Evolutionary conservation across 2,888 invertebrate species (phyloP), one percentile per base, ranked within the genome.

Genomic region (Eupithecia inturbata): DNA sequence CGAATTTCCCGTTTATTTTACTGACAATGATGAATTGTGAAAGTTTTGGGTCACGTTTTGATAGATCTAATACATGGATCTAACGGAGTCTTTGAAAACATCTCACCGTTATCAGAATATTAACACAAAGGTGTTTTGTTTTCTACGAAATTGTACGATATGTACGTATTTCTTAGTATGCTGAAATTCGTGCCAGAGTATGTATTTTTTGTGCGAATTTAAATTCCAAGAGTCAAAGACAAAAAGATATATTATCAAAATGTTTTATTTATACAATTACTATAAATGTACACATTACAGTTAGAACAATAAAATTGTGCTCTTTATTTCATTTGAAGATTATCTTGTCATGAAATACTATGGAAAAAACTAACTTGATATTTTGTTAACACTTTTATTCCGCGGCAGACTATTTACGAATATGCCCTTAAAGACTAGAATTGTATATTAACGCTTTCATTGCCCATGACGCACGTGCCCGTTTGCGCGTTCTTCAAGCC

Each of bases 31-130:
- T 62, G 31, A 31, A 62, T 36, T 66, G 66, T n/a, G 22, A 22
- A 36, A 66, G 14, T 36, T 39, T 66, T 22, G 39, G 39, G 39
- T 66, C 39, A 66, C 66, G 39, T 66, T 66, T 66, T 66, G 66
- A 66, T 39, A 66, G 62, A 62, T 62, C 28, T 62, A 62, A 28
- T n/a, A n/a, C 62, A 57, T 26, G 57, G 57, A 53, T 53, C 22
- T 53, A 12, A 53, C 28, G 7, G 16, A 62, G 62, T 62, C 9
- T 31, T 31, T 62, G 19, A 62, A 16, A 31, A 62, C 62, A 31
- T 19, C 31, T 62, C 28, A 6, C 62, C 12, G 62, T 28, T 31
- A 31, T 28, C 26, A 60, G 26, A 26, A 60, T 31, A 31, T 62
- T 31, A 9, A 0, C 31, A 16, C 31, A 60, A 26, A 28, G 60